Conservation (phyloP, 2,113 vertebrate species). For the Ginglymostoma cirratum region DNA sequence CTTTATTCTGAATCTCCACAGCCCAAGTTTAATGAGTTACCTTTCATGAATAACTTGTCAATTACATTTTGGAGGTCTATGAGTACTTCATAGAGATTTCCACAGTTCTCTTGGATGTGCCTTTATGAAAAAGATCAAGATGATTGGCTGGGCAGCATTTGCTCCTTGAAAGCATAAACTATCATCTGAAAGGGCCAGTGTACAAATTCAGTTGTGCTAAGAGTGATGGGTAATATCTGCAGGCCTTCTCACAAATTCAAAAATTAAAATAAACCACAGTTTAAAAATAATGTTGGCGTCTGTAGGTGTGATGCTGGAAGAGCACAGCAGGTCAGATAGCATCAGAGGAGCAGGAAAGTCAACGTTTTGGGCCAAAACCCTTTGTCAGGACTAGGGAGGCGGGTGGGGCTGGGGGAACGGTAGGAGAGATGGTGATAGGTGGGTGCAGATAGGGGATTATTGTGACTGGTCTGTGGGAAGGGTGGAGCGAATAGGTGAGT, state of each 20-base stretch:
- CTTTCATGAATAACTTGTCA: not conserved
- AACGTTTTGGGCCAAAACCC: no score
- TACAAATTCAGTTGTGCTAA: not conserved
- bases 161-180: not conserved
- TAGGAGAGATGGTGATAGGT: no score
- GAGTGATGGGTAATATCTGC: not conserved
- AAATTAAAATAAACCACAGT: not conserved
- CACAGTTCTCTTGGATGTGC: not conserved
- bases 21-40: not conserved
- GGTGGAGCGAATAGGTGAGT: no score
- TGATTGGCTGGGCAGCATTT: not conserved
- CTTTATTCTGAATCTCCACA: not conserved
- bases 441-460: no score
- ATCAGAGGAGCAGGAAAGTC: no score
- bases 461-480: no score
- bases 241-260: not conserved
- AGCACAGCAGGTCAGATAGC: no score
- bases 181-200: not conserved
- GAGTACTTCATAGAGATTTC: not conserved
- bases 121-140: not conserved
- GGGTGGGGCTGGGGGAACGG: no score
- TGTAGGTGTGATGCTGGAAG: no score
- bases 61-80: not conserved
- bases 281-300: not conserved
- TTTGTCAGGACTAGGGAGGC: no score